Percentiles rank a stretch among this genome's conserved stretches.
Evolutionary conservation across 2,797 vertebrate genomes (phyloP).

Genomic region (Trachops cirrhosus): DNA sequence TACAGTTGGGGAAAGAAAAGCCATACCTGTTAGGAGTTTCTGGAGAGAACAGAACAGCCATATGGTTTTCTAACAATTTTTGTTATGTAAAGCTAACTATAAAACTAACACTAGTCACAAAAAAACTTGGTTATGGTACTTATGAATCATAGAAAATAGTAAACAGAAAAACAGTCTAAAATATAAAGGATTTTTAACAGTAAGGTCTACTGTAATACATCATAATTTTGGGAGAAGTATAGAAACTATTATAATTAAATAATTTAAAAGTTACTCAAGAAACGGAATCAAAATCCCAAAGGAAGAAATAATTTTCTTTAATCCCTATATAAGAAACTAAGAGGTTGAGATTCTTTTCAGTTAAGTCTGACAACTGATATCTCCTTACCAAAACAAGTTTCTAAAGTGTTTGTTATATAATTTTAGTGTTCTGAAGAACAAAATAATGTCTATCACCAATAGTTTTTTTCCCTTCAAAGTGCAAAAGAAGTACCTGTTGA

Average conservation of each 20-base stretch:
- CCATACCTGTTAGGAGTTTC: background rate
- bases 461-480: constrained; percentile 38
- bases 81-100: constrained; percentile 4
- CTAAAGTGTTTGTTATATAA: constrained; percentile 17
- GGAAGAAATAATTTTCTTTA: constrained; percentile 35
- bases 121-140: background rate
- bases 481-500: background rate
- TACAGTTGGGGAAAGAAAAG: background rate
- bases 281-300: constrained; percentile 43
- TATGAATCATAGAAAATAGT: background rate
- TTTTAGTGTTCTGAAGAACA: constrained; percentile 40
- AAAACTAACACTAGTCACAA: constrained; percentile 24
- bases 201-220: background rate
- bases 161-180: constrained; percentile 29
- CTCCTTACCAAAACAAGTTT: constrained; percentile 15
- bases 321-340: background rate
- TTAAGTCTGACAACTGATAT: background rate
- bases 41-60: background rate
- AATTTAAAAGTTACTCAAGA: background rate
- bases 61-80: background rate
- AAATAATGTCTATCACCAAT: constrained; percentile 1
- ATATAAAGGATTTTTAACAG: constrained; percentile 3
- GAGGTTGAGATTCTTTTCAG: background rate
- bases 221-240: constrained; percentile 9
- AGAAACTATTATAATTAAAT: constrained; percentile 18